These are phyloP conservation scores for Lutjanus campechanus DNA, from an alignment of 2,797 vertebrate species.

Conservation along the genomic window DNA sequence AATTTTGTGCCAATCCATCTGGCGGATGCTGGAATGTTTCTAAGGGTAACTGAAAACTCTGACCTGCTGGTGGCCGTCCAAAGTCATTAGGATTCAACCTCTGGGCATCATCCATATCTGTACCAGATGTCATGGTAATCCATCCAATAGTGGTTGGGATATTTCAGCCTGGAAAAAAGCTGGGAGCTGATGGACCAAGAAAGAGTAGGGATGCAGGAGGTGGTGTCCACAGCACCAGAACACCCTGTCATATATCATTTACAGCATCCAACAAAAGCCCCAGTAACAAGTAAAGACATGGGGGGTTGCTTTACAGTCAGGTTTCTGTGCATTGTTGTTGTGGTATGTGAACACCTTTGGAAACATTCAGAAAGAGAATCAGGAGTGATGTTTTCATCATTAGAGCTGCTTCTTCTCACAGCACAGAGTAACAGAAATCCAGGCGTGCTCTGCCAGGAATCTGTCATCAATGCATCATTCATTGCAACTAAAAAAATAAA, in stretches of 20 bases:
- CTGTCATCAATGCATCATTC: constrained; percentile 33
- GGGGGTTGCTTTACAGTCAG: background rate
- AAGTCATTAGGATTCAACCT: background rate
- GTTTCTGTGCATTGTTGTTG: background rate
- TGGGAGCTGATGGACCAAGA: background rate
- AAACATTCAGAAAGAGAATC: constrained; percentile 5
- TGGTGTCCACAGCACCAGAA: constrained; percentile 1
- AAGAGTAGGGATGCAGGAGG: background rate
- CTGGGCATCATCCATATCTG: background rate
- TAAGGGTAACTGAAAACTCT: background rate
- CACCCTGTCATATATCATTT: background rate
- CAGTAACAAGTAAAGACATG: background rate
- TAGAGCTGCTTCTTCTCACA: constrained; percentile 16
- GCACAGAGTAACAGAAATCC: background rate
- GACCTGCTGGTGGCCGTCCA: background rate
- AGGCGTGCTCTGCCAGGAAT: background rate
- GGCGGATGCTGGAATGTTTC: too few relatives aligned
- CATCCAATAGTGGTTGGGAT: background rate
- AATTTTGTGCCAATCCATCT: too few relatives aligned
- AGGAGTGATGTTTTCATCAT: constrained; percentile 37
- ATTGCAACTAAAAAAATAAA: background rate
- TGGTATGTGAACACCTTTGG: background rate
- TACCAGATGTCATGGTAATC: background rate
- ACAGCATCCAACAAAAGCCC: background rate
- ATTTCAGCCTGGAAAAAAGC: background rate